Conservation (phyloP, 2,888 invertebrate species). For the Sarcophaga subvicina region DNA sequence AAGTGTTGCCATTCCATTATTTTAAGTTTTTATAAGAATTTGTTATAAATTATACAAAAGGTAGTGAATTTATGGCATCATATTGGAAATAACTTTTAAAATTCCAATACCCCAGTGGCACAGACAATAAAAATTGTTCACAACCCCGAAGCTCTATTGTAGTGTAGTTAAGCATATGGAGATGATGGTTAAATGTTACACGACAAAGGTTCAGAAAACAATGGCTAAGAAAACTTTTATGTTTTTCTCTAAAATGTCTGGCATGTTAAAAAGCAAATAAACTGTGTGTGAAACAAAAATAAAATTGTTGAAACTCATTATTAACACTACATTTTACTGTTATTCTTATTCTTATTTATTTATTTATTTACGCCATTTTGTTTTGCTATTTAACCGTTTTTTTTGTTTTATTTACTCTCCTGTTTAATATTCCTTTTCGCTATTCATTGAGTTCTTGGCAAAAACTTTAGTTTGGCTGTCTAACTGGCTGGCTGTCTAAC, state of each 20-base stretch:
- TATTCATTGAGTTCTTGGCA: neutral
- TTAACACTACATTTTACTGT: conserved; percentile 17
- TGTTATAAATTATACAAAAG: no score
- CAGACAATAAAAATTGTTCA: no score
- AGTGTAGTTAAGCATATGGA: neutral
- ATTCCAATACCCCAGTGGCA: no score
- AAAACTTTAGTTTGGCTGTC: neutral
- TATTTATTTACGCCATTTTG: conserved; percentile 49
- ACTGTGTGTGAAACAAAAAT: neutral
- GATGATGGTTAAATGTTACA: neutral
- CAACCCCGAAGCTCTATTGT: no score
- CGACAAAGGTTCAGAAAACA: neutral
- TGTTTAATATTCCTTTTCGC: neutral
- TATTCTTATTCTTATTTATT: no score
- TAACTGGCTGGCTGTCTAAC: neutral
- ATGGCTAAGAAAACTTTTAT: neutral
- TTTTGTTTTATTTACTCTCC: neutral
- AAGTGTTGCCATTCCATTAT: no score
- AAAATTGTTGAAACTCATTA: conserved; percentile 36
- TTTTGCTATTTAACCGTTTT: conserved; percentile 15
- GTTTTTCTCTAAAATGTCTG: conserved; percentile 25
- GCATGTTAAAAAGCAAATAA: conserved; percentile 23
- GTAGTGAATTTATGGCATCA: no score
- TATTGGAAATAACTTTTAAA: no score
- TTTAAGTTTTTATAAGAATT: no score